phyloP scores from a whole-genome alignment of 2,888 invertebrate genomes.

The Pseudolycoriella hygida region DNA sequence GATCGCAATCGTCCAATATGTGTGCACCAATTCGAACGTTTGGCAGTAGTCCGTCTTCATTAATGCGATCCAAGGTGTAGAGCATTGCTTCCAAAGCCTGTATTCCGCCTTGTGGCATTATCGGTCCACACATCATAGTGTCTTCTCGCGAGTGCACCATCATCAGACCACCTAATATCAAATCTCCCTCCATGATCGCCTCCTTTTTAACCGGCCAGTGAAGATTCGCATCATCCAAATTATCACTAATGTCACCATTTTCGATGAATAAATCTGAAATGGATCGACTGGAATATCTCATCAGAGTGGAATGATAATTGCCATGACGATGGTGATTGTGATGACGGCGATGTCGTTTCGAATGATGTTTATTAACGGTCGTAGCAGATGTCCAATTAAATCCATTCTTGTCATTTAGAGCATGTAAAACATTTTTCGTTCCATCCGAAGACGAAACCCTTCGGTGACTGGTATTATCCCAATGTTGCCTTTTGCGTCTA shows the following conservation, averaged over 20 bases:
- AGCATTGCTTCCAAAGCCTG: conserved; percentile 80
- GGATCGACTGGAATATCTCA: background rate
- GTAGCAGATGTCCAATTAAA: background rate
- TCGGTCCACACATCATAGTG: conserved; percentile 60
- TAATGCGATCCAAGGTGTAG: conserved; percentile 62
- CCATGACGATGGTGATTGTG: background rate
- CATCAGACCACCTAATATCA: conserved; percentile 75
- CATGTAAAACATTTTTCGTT: background rate
- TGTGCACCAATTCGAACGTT: conserved; percentile 65
- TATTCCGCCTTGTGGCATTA: conserved; percentile 78
- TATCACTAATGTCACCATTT: background rate
- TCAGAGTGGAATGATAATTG: background rate
- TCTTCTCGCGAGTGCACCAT: conserved; percentile 83
- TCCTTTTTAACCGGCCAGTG: conserved; percentile 63
- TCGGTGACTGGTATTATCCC: background rate
- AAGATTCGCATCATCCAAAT: conserved; percentile 9
- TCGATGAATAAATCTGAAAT: background rate
- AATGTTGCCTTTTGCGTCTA: background rate
- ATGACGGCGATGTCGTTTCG: conserved; percentile 3
- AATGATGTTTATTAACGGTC: background rate
- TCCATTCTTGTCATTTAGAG: background rate
- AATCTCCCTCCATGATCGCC: conserved; percentile 65
- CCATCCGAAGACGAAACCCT: background rate
- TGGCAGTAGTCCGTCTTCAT: conserved; percentile 36
- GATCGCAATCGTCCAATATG: conserved; percentile 82